A percentile compares a stretch with the other conserved stretches of the same genome.
Evolutionary conservation across 2,113 vertebrate genomes (phyloP).

Genomic region (Dolichotis patagonum): DNA sequence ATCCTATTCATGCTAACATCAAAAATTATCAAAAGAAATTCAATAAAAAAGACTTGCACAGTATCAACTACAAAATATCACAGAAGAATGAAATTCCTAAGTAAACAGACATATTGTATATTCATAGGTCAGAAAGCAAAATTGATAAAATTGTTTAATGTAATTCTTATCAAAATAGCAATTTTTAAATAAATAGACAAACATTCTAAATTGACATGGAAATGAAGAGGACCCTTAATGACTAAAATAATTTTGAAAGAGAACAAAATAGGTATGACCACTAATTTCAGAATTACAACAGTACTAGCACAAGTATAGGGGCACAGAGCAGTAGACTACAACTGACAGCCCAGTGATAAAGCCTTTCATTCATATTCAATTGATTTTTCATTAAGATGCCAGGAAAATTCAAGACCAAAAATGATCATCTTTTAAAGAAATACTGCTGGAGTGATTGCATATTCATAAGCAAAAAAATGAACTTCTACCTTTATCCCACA

Average conservation of each 20-base stretch:
- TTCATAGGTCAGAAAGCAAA: background rate
- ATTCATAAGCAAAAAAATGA: background rate
- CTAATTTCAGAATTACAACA: background rate
- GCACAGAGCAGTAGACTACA: background rate
- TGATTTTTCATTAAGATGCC: background rate
- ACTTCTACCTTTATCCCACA: background rate
- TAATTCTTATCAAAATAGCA: background rate
- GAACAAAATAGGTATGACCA: background rate
- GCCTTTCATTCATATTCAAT: background rate
- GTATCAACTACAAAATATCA: background rate
- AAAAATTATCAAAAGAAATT: background rate
- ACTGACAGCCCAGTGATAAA: background rate
- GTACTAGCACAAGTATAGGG: background rate
- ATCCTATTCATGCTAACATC: background rate
- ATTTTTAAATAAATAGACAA: background rate
- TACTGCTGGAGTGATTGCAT: background rate
- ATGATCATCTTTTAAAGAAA: background rate
- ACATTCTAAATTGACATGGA: background rate
- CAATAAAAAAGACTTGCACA: background rate
- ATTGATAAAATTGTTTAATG: background rate
- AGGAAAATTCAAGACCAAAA: background rate
- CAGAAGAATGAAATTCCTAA: background rate
- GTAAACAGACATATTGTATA: background rate
- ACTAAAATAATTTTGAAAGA: background rate
- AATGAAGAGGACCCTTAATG: background rate